Conservation (phyloP, 2,888 invertebrate genomes). For the Drosophila mayaguana region DNA sequence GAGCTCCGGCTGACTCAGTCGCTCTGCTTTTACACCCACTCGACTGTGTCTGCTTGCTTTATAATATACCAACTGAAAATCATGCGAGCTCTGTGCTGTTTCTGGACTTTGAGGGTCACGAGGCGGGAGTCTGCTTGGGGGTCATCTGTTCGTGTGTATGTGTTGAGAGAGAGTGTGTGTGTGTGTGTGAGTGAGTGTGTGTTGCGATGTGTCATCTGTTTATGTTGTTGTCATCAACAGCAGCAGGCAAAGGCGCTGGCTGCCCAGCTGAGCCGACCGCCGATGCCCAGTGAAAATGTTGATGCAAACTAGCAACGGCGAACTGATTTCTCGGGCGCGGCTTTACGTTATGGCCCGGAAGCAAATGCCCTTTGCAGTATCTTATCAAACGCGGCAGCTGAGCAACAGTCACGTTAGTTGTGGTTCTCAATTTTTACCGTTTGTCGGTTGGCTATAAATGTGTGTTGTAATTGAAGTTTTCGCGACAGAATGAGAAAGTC, state of each 20-base stretch:
- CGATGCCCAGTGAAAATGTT: constrained; percentile 9
- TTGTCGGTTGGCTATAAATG: not conserved
- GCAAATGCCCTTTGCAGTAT: constrained; percentile 11
- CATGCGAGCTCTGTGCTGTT: constrained; percentile 69
- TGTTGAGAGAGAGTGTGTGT: not conserved
- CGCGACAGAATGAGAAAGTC: not conserved
- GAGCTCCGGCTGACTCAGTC: constrained; percentile 34
- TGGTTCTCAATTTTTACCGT: not conserved
- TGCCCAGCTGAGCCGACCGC: constrained; percentile 38
- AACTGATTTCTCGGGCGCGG: constrained; percentile 63
- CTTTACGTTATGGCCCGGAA: constrained; percentile 29
- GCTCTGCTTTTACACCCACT: constrained; percentile 42
- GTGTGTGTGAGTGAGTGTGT: constrained; percentile 9
- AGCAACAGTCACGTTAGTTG: not conserved
- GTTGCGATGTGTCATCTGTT: constrained; percentile 65
- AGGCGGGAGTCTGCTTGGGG: constrained; percentile 42
- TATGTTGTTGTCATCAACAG: constrained; percentile 43
- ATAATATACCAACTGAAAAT: constrained; percentile 82
- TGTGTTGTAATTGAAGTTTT: not conserved
- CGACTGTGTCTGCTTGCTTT: constrained; percentile 39
- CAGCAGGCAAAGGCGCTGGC: constrained; percentile 24
- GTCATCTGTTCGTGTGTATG: constrained; percentile 32
- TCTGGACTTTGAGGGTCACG: constrained; percentile 19
- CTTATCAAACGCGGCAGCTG: not conserved
- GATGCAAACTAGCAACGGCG: constrained; percentile 16